Evolutionary conservation across 2,797 vertebrate species (phyloP), one percentile per base, ranked within the genome.

Genomic region (Sebastes hubbsi): DNA sequence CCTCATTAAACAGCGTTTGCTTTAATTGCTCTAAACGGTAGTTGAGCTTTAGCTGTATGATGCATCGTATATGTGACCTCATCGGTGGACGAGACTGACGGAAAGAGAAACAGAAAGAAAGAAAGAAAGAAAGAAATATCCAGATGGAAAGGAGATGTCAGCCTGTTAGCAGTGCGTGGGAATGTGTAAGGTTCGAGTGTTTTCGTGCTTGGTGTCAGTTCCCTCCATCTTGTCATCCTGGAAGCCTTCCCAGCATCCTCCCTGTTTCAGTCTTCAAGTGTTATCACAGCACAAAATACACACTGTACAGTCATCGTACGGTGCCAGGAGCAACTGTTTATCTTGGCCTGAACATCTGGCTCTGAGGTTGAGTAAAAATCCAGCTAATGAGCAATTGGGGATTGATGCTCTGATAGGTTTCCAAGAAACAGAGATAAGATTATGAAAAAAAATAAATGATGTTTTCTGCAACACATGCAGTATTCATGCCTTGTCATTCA

Each of bases 281-380:
- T 73, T 75, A 61, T 75, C 67, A 58, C 61, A 55, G 36, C 77
- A 77, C 42, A 80, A 42, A 46, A 66, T 8, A 63, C 67, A 60
- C 66, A 72, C 10, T 0, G 18, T 20, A 20, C 52, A 75, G 61
- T 24, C 29, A 59, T 42, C 2, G 18, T 25, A 63, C 1, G 4
- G 32, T 54, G 66, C 85, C 79, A 30, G 32, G 12, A 81, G 68
- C 62, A 11, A 81, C 49, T 63, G 73, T 78, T 86, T 77, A 66
- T 72, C 27, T 83, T 72, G 77, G 72, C 72, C 60, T 16, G 13
- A 88, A 85, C 91, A 87, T 88, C 85, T 89, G 90, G 81, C 73
- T 58, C 22, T 4, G 38, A 59, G 25, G 72, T 30, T 13, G 14
- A 71, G 58, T 56, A 52, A 64, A 81, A 78, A 77, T 8, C 3